Conservation (phyloP, 2,888 invertebrate genomes). For the Thereva unica region DNA sequence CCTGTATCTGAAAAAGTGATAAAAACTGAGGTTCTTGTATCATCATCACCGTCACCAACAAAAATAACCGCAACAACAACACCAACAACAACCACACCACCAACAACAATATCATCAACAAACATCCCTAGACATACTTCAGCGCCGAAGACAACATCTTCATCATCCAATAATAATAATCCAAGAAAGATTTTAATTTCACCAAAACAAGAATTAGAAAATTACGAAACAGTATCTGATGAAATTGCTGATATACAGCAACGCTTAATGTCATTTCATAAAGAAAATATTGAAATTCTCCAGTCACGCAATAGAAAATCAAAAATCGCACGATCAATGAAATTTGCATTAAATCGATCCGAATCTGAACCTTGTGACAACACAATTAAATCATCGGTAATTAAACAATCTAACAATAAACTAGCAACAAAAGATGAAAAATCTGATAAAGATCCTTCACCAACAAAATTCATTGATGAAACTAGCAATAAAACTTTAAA, state of each 20-base stretch:
- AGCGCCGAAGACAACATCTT: background rate
- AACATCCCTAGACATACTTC: background rate
- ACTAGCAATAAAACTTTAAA: constrained; percentile 52
- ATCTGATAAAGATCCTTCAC: constrained; percentile 1
- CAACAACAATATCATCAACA: background rate
- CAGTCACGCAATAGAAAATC: constrained; percentile 65
- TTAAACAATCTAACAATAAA: background rate
- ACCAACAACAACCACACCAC: background rate
- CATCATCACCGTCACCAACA: background rate
- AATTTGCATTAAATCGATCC: constrained; percentile 54
- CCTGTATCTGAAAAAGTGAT: background rate
- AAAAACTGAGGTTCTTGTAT: too few species aligned
- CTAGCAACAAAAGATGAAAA: background rate
- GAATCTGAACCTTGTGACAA: background rate
- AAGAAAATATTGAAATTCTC: constrained; percentile 65
- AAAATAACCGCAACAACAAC: background rate
- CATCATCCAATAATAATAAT: background rate
- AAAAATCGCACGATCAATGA: constrained; percentile 50
- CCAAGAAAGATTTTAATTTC: background rate
- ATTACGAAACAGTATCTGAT: constrained; percentile 52
- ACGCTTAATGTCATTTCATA: constrained; percentile 66
- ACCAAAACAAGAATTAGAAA: constrained; percentile 20
- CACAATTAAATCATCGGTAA: background rate
- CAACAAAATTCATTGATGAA: constrained; percentile 2
- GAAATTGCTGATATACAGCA: constrained; percentile 68